These are phyloP conservation scores for Babylonia areolata DNA, from an alignment of 1,140 invertebrate species.

Conservation along the genomic window DNA sequence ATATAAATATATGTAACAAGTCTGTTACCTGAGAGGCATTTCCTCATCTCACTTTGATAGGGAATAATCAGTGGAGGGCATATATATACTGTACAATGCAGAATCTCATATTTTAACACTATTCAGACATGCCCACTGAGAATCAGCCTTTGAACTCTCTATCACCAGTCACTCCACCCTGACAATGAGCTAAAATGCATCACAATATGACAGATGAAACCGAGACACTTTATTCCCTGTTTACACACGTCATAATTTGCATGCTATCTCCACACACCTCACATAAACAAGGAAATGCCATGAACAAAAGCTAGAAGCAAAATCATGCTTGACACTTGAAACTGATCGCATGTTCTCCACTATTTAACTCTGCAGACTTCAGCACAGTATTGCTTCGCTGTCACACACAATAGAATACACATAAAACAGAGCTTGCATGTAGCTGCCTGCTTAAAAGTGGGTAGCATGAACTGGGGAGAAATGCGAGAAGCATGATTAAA, in stretches of 20 bases:
- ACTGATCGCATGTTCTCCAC: neutral
- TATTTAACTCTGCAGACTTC: neutral
- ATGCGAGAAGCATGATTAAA: neutral
- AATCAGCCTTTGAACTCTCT: too few species aligned
- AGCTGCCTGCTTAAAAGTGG: neutral
- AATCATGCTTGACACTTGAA: neutral
- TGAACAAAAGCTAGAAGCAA: neutral
- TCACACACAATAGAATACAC: neutral
- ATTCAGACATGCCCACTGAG: too few species aligned
- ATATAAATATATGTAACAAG: too few species aligned
- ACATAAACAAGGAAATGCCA: slow-evolving; percentile 4
- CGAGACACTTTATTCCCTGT: slow-evolving; percentile 11
- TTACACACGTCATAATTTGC: neutral
- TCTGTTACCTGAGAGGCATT: too few species aligned
- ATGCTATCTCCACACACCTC: slow-evolving; percentile 5
- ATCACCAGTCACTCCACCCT: too few species aligned
- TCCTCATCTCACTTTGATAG: too few species aligned
- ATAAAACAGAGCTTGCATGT: neutral
- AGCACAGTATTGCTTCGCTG: slow-evolving; percentile 2
- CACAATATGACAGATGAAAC: slow-evolving; percentile 4
- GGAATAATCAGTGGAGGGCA: too few species aligned
- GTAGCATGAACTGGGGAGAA: neutral
- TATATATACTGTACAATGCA: too few species aligned
- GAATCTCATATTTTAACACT: too few species aligned
- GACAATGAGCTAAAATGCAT: too few species aligned